Percentiles rank a stretch among this genome's conserved stretches.
Conservation (phyloP, 1,140 invertebrate species). For the Nymphalis io region DNA sequence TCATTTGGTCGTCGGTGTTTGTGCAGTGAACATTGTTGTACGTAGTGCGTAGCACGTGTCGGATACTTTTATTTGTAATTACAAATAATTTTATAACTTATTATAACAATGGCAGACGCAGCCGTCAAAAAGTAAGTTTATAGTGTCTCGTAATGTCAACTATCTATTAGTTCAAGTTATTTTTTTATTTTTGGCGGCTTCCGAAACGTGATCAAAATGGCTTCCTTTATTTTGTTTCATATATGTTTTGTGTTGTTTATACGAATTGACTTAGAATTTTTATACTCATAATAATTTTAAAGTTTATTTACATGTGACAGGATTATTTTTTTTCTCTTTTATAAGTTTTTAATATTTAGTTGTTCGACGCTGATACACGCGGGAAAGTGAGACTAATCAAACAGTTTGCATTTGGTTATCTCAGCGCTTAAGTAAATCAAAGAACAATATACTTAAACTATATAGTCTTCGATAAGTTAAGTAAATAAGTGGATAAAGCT, state of each 20-base stretch:
- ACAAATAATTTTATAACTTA: conserved; percentile 50
- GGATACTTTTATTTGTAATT: conserved; percentile 55
- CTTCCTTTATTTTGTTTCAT: conserved; percentile 61
- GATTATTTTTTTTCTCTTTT: conserved; percentile 32
- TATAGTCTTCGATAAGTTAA: not conserved
- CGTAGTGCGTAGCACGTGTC: conserved; percentile 72
- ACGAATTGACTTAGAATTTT: not conserved
- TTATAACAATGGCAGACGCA: conserved; percentile 78
- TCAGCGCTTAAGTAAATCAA: not conserved
- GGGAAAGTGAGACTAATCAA: conserved; percentile 53
- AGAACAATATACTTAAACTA: not conserved
- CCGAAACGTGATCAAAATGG: conserved; percentile 79
- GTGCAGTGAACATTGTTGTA: conserved; percentile 74
- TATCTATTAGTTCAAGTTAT: conserved; percentile 9
- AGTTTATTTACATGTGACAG: not conserved
- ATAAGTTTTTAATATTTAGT: conserved; percentile 50
- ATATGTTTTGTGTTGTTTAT: conserved; percentile 1
- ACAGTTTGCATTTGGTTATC: conserved; percentile 1
- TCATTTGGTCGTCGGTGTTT: conserved; percentile 78
- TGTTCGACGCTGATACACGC: conserved; percentile 66
- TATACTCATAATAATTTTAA: not conserved
- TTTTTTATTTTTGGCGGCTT: conserved; percentile 67
- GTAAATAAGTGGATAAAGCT: conserved; percentile 20
- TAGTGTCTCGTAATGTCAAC: conserved; percentile 24
- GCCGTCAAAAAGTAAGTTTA: conserved; percentile 78